Evolutionary conservation across 2,888 invertebrate genomes (phyloP), one percentile per base, ranked within the genome.

Genomic region (Brachypterus glaber): DNA sequence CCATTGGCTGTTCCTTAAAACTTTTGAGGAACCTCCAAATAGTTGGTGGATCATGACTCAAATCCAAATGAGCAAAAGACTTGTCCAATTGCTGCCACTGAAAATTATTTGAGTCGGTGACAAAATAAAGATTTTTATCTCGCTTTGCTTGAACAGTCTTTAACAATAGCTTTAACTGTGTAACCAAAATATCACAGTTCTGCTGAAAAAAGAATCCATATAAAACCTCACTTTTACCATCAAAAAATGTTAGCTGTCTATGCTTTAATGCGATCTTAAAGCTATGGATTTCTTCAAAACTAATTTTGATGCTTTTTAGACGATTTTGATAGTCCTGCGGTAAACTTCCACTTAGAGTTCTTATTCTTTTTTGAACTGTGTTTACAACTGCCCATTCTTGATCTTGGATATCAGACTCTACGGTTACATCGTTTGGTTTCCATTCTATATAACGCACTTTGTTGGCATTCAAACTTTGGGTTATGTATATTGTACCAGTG

Each of bases 181-280:
- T 72, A 27, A 78, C 72, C 53, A 92, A 80, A 37, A 78, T 75
- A 52, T 86, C 84, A 1, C 88, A 87, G 51, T 90, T 89, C 0
- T 86, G 88, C 60, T 88, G 88, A 66, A 93, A 92, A 58, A 86
- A 82, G 58, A 93, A 86, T 3, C 84, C 81, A 44, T 82, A 81
- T 50, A 83, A 78, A 55, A 76, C 76, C 1, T 82, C 77, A 33
- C 79, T 74, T 63, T 80, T 77, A 46, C 78, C 79, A 47, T 80
- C 76, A 49, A 79, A 75, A 47, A 89, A 76, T 24, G 73, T 72
- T 33, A 81, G 61, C 32, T 53, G 52, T 33, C 58, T 44, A 30
- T 41, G 50, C 39, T 59, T 57, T 32, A 53, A 49, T 3, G 52
- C 69, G 1, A 78, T 66, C 43, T 74, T 70, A 51, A 82, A 79